Evolutionary conservation across 2,113 vertebrate species (phyloP).

Genomic region (Scopus umbretta): DNA sequence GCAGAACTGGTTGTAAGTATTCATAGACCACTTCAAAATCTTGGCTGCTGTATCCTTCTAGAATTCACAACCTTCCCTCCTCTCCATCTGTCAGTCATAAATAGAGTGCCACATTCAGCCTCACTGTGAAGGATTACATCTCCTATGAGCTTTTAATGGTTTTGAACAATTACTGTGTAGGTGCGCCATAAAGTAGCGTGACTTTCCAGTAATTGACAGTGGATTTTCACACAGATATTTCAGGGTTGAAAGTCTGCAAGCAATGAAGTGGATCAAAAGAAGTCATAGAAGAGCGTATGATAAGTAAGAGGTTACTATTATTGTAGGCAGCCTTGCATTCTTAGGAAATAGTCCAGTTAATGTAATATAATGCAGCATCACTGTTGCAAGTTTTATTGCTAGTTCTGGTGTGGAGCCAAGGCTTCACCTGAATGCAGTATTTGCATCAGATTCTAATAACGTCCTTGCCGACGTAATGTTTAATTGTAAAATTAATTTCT

Average conservation of each 20-base stretch:
- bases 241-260: not conserved
- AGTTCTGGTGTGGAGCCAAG: not conserved
- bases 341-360: not conserved
- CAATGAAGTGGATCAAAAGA: not conserved
- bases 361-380: not conserved
- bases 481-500: not conserved
- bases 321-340: not conserved
- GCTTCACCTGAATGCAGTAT: not conserved
- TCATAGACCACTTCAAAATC: not conserved
- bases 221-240: not conserved
- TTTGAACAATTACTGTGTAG: not conserved
- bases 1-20: not conserved
- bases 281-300: not conserved
- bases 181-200: not conserved
- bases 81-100: not conserved
- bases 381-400: not conserved
- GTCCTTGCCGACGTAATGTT: not conserved
- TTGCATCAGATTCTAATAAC: not conserved
- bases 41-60: not conserved
- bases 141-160: not conserved
- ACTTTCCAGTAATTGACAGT: not conserved
- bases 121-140: not conserved
- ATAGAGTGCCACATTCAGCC: accelerated
- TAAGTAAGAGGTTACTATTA: not conserved
- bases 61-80: not conserved